Conservation (phyloP, 2,888 invertebrate species). For the Norana najaformis region DNA sequence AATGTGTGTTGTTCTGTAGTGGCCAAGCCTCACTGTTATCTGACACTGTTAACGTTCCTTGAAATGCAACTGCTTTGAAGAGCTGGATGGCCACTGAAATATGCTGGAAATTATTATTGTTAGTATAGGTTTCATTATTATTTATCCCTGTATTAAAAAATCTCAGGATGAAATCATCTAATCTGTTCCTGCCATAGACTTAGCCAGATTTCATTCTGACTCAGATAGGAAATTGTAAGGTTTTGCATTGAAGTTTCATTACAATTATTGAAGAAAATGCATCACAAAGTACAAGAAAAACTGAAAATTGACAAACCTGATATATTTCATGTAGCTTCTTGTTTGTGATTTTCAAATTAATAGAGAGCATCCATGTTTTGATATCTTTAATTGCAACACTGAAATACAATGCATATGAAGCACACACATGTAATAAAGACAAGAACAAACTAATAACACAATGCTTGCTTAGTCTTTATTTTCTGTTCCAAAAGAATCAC, state of each 20-base stretch:
- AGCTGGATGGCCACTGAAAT: no score
- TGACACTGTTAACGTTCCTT: no score
- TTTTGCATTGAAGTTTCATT: background rate
- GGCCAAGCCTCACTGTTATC: no score
- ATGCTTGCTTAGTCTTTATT: background rate
- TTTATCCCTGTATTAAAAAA: background rate
- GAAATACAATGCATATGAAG: conserved; percentile 30
- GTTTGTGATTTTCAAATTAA: conserved; percentile 87
- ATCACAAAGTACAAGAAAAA: background rate
- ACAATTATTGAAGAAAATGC: background rate
- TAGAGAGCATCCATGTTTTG: conserved; percentile 83
- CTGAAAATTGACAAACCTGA: conserved; percentile 53
- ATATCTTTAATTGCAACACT: conserved; percentile 82
- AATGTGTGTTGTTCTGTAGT: no score
- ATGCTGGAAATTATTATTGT: no score
- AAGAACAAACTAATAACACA: background rate
- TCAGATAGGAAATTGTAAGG: background rate
- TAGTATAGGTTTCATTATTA: background rate
- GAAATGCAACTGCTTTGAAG: no score
- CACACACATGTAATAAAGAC: background rate
- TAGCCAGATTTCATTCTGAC: background rate
- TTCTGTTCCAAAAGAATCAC: conserved; percentile 1
- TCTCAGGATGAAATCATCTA: background rate
- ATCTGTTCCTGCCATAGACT: background rate
- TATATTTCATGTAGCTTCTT: conserved; percentile 75